Evolutionary conservation across 1,140 invertebrate genomes (phyloP).

Genomic region (Battus philenor): DNA sequence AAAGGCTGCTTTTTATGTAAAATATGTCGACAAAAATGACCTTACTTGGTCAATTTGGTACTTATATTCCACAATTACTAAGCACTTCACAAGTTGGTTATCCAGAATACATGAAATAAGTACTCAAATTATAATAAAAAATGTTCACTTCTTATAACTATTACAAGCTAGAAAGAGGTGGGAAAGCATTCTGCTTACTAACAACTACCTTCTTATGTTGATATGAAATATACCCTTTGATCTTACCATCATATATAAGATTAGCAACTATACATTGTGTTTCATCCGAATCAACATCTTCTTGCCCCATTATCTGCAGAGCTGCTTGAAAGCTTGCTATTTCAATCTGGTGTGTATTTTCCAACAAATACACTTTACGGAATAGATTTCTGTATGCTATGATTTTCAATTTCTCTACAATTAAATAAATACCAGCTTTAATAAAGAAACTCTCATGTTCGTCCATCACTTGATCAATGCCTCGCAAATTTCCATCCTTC

Average conservation of each 20-base stretch:
- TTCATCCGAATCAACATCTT: slow-evolving; percentile 94
- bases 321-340: slow-evolving; percentile 89
- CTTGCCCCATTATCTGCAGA: slow-evolving; percentile 87
- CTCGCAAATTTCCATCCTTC: slow-evolving; percentile 90
- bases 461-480: slow-evolving; percentile 90
- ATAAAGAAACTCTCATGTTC: slow-evolving; percentile 95
- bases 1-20: no score
- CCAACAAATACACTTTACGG: slow-evolving; percentile 93
- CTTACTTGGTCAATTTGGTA: no score
- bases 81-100: no score
- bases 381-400: slow-evolving; percentile 97
- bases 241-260: slow-evolving; percentile 95
- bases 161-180: slow-evolving; percentile 79
- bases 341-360: slow-evolving; percentile 94
- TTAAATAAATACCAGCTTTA: slow-evolving; percentile 95
- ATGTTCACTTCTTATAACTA: slow-evolving; percentile 28
- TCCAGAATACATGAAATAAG: no score
- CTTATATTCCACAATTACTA: no score
- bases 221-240: slow-evolving; percentile 98
- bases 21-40: no score
- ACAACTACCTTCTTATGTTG: slow-evolving; percentile 98
- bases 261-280: slow-evolving; percentile 97
- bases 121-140: no score
- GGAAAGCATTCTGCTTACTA: slow-evolving; percentile 98
- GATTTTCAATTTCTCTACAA: slow-evolving; percentile 97